Evolutionary conservation across 2,797 vertebrate genomes (phyloP), one percentile per base, ranked within the genome.

Genomic region (Rhinella marina): DNA sequence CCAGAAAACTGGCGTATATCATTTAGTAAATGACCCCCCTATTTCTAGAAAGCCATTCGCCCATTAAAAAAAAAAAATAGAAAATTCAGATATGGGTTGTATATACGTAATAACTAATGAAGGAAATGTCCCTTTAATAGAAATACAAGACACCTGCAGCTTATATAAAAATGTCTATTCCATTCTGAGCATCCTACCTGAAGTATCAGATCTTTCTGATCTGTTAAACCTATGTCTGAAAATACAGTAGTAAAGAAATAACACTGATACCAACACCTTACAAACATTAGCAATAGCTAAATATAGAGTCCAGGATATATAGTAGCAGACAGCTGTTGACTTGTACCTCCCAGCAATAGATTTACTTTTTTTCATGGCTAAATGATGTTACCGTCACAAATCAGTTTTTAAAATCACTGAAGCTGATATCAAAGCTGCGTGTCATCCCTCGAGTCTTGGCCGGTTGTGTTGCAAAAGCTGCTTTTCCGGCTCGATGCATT

Each of bases 371-470:
- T 81, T 17, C 87, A 91, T 21, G 32, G 32, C 87, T 75, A 79
- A 29, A 27, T 91, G 93, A 90, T 87, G 90, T 84, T 79, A 41
- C 91, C 86, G 0, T 56, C 70, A 50, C 90, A 92, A 90, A 90
- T 91, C 88, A 59, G 82, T 91, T 85, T 57, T 92, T 81, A 91
- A 80, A 80, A 64, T 84, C 90, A 81, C 32, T 57, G 32, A 59
- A 85, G 75, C 85, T 82, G 80, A 75, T 52, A 89, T 96, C 94
- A 96, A 91, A 96, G 94, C 8, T 96, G 94, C 57, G 95, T 95
- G 91, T 96, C 95, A 83, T 96, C 95, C 77, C 93, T 93, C 25
- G 92, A 91, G 57, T 95, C 95, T 56, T 92, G 95, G 68, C 93
- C 94, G 13, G 92, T 59, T 3, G 92, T 90, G 78, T 93, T 94